Conservation (phyloP, 2,888 invertebrate genomes). For the Drosophila suboccidentalis region DNA sequence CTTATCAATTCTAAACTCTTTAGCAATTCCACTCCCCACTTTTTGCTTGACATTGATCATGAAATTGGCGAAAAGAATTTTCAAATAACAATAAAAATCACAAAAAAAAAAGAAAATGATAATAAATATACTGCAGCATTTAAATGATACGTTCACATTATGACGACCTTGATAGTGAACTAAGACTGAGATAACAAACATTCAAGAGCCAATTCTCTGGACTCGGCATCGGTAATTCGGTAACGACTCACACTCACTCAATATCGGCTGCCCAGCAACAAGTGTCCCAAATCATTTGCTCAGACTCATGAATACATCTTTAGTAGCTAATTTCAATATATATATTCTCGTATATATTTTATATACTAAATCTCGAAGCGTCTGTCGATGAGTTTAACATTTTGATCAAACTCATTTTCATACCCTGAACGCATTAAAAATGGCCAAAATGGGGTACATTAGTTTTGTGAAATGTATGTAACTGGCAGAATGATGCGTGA, state of each 20-base stretch:
- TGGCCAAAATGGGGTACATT: no score
- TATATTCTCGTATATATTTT: neutral
- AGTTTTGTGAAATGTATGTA: no score
- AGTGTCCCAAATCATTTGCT: slow-evolving; percentile 16
- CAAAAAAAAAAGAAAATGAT: neutral
- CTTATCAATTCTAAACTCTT: slow-evolving; percentile 38
- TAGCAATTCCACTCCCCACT: neutral
- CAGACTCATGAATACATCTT: slow-evolving; percentile 10
- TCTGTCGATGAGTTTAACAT: slow-evolving; percentile 19
- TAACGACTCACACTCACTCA: neutral
- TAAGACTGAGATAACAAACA: slow-evolving; percentile 25
- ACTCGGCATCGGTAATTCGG: neutral
- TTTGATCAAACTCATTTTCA: slow-evolving; percentile 13
- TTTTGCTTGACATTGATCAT: slow-evolving; percentile 73
- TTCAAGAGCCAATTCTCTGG: neutral
- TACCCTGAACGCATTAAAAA: neutral
- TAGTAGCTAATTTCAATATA: neutral
- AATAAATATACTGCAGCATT: slow-evolving; percentile 18
- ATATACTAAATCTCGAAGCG: slow-evolving; percentile 9
- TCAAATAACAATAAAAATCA: slow-evolving; percentile 11
- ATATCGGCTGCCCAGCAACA: slow-evolving; percentile 29
- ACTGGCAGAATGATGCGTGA: no score
- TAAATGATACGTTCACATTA: slow-evolving; percentile 7
- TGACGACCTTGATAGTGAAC: slow-evolving; percentile 42
- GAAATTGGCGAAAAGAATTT: slow-evolving; percentile 43